Base-by-base conservation (phyloP, 64 coral and sea anemone species). In the Pachyseris speciosa region DNA sequence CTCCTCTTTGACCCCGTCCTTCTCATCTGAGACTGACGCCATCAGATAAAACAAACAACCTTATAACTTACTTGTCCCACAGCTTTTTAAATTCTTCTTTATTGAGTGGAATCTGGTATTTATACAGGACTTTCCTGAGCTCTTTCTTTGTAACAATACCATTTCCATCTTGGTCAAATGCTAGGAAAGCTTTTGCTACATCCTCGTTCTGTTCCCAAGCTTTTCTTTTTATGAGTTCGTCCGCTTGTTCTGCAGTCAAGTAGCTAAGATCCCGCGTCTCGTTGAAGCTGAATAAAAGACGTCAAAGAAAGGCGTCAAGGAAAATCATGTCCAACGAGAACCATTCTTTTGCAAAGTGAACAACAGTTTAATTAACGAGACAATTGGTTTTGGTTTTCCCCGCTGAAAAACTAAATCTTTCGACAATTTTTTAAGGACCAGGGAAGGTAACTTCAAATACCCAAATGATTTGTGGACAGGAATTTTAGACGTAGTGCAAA, bases 131-230 rank as follows among this genome's bases (percentile, higher is more conserved):
- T 38, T 95, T 98, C 43, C 89, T 76, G 31, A 98, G 78, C 64
- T 98, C 96, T 30, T 92, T 95, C 89, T 98, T 98, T 16, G 96
- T 94, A 44, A 98, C 96, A 22, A 98, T 91, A 22, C 96, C 96
- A 32, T 98, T 98, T 28, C 96, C 96, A 89, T 98, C 93, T 10
- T 78, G 92, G 51, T 98, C 96, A 88, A 98, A 98, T 5, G 88
- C 40, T 29, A 94, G 78, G 53, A 98, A 98, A 50, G 96, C 96
- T 65, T 85, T 94, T 28, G 96, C 83, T n/a, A 98, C 20, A 71
- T 94, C 94, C 19, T 88, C 68, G 76, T 86, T 88, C 32, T 98
- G 96, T 57, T 98, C 72, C 27, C 78, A 50, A 51, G 92, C 93
- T 75, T 98, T 98, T 26, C 66, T 81, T 80, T 89, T 95, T 37